Evolutionary conservation across 2,888 invertebrate species (phyloP).

Genomic region (Drosophila falleni): DNA sequence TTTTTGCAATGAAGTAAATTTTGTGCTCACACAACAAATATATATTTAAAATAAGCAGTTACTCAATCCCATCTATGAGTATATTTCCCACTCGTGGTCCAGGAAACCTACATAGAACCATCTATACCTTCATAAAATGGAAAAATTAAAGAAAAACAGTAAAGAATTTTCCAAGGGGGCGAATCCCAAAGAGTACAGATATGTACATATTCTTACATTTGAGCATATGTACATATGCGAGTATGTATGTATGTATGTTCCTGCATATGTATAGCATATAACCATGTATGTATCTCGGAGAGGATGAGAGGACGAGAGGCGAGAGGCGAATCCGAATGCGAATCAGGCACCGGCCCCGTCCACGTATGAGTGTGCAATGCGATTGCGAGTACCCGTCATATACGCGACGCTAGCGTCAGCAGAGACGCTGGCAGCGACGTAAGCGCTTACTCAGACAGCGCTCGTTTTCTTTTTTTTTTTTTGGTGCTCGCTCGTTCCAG

Average conservation of each 20-base stretch:
- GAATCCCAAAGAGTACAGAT: constrained; percentile 23
- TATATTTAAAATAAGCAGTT: background rate
- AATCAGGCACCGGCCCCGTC: constrained; percentile 63
- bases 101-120: background rate
- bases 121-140: background rate
- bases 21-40: too few relatives aligned
- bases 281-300: constrained; percentile 40
- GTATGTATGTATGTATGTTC: constrained; percentile 11
- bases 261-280: constrained; percentile 31
- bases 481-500: constrained; percentile 62
- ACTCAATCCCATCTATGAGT: background rate
- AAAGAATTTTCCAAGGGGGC: constrained; percentile 28
- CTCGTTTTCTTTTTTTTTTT: constrained; percentile 38
- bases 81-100: background rate
- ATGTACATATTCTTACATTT: constrained; percentile 16
- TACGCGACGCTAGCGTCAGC: constrained; percentile 57
- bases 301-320: constrained; percentile 14
- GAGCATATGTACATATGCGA: constrained; percentile 12
- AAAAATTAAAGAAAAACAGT: constrained; percentile 48
- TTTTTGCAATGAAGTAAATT: too few relatives aligned
- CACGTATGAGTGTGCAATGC: constrained; percentile 77
- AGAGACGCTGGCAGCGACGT: constrained; percentile 33
- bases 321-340: constrained; percentile 47
- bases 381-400: constrained; percentile 73
- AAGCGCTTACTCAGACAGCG: constrained; percentile 53